Evolutionary conservation across 2,113 vertebrate species (phyloP).

Genomic region (Thalassarche chlororhynchos): DNA sequence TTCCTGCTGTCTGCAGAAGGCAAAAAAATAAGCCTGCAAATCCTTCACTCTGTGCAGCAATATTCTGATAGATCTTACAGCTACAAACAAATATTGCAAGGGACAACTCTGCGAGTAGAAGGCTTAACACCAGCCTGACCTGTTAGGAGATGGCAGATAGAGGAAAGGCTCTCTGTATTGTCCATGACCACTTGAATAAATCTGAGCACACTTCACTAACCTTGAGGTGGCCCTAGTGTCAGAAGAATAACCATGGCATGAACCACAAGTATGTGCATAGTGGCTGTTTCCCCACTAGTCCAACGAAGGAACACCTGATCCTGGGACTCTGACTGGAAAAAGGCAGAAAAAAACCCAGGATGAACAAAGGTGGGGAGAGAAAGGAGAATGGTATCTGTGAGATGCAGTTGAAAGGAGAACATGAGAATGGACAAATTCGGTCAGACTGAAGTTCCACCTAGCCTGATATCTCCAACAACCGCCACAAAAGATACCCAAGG

Average conservation of each 20-base stretch:
- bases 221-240: slow-evolving; percentile 91
- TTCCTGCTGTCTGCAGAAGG: not conserved
- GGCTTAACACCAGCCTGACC: not conserved
- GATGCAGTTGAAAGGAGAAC: not conserved
- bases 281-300: slow-evolving; percentile 94
- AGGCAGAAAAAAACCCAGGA: not conserved
- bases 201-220: slow-evolving; percentile 62
- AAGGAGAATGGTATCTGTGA: not conserved
- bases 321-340: slow-evolving; percentile 91
- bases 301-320: slow-evolving; percentile 98
- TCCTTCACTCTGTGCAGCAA: not conserved
- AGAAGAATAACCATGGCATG: slow-evolving; percentile 98
- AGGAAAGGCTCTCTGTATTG: not conserved
- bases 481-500: not conserved
- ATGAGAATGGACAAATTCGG: not conserved
- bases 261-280: slow-evolving; percentile 98
- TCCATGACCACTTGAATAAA: not conserved
- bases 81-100: not conserved
- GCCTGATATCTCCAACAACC: not conserved
- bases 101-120: not conserved
- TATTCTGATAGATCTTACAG: not conserved
- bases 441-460: not conserved
- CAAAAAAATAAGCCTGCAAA: not conserved
- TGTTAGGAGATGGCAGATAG: not conserved
- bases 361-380: not conserved